These are phyloP conservation scores for Glossophaga mutica DNA, from an alignment of 2,797 vertebrate genomes.

Conservation along the genomic window DNA sequence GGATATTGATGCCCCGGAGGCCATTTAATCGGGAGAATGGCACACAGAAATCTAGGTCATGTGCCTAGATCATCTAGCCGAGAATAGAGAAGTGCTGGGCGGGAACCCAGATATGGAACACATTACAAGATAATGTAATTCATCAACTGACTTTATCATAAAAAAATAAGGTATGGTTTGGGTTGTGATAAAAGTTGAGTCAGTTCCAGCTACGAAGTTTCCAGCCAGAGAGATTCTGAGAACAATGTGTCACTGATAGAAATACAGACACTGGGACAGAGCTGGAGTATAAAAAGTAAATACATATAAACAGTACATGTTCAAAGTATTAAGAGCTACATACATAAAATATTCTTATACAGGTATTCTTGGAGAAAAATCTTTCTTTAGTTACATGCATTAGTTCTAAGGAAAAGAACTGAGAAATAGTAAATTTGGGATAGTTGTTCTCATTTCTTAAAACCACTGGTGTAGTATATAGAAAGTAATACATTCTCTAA, in stretches of 20 bases:
- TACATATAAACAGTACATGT: neutral
- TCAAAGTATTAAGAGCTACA: neutral
- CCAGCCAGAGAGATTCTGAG: neutral
- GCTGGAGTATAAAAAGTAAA: neutral
- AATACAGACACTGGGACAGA: neutral
- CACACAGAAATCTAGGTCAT: neutral
- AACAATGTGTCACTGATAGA: neutral
- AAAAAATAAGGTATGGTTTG: neutral
- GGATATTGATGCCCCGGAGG: neutral
- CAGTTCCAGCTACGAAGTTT: neutral
- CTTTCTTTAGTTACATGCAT: neutral
- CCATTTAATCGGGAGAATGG: neutral
- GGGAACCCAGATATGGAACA: neutral
- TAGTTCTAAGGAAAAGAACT: neutral
- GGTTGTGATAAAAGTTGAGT: neutral
- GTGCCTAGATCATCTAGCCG: too few species aligned
- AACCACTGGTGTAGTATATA: neutral
- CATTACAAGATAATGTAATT: neutral
- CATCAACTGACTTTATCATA: neutral
- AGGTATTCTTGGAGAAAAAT: neutral
- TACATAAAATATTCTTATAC: neutral
- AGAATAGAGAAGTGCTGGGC: neutral
- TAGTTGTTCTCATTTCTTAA: neutral
- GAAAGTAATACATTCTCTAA: conserved; percentile 25
- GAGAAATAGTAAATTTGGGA: neutral